Percentiles rank a stretch among this genome's conserved stretches.
These are phyloP conservation scores for Oreochromis aureus DNA, from an alignment of 2,113 vertebrate species.

Conservation along the genomic window DNA sequence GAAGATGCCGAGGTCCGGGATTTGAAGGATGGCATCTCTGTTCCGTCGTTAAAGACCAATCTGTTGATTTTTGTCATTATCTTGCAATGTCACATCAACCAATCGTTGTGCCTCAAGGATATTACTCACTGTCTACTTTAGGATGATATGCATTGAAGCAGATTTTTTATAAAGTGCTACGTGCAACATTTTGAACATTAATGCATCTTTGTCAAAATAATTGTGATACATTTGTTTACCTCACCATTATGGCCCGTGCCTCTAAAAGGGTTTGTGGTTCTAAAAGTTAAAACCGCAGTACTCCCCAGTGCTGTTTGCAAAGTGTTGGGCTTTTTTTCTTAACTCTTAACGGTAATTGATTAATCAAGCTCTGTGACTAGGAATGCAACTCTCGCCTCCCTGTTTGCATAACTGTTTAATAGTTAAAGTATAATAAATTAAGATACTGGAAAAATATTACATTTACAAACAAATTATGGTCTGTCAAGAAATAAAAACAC, in stretches of 20 bases:
- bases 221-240: slow-evolving; percentile 62
- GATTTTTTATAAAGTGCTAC: slow-evolving; percentile 30
- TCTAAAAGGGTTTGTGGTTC: slow-evolving; percentile 1
- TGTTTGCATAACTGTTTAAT: background rate
- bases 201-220: slow-evolving; percentile 58
- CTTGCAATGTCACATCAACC: background rate
- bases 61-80: slow-evolving; percentile 35
- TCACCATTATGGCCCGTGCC: slow-evolving; percentile 11
- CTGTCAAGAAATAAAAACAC: background rate
- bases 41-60: background rate
- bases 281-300: background rate
- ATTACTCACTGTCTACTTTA: slow-evolving; percentile 43
- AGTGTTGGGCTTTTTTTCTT: background rate
- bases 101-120: background rate
- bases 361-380: background rate
- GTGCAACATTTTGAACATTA: slow-evolving; percentile 38
- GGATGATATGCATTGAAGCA: slow-evolving; percentile 27
- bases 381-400: background rate
- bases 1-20: background rate
- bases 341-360: background rate
- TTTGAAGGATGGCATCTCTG: background rate
- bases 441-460: background rate
- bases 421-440: background rate
- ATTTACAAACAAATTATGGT: background rate
- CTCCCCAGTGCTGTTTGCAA: background rate